Base-by-base conservation (phyloP, 2,797 vertebrate genomes). In the Myripristis jacobus region DNA sequence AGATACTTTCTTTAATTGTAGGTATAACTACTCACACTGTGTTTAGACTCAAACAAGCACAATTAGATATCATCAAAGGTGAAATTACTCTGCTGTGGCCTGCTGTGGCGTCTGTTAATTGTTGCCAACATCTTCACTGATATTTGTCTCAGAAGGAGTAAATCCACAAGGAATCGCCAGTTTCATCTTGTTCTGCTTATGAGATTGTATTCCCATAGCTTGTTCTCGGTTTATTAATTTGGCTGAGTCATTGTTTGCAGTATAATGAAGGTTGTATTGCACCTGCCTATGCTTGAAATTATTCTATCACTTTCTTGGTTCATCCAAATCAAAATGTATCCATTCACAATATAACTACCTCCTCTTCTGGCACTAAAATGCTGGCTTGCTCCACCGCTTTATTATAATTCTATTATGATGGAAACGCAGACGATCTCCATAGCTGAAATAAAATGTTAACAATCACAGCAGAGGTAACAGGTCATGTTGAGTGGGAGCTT, bases 181-280 rank as follows among this genome's bases (percentile, higher is more conserved):
- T 16, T 52, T 24, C 8, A 25, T 24, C 2, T 2, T 57, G 27
- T 57, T 36, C 47, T 52, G 16, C n/a, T 43, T 13, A 41, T 50
- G 25, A 52, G 24, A 29, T 21, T 19, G 18, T 34, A 43, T 56
- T 73, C 18, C 66, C 61, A 8, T 0, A 6, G 8, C 47, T 9
- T 36, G 25, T 46, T 52, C 38, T 63, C 19, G 68, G 51, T 73
- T 83, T 65, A 51, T 77, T 79, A 34, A 60, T 63, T 60, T 3
- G 31, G 58, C 44, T 2, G 4, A 46, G 51, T 48, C 58, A 47
- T 56, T 75, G 67, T 68, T 63, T 47, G 50, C 9, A 59, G 59
- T 61, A 24, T 59, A 69, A 75, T 61, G 47, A 71, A 41, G 13
- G 24, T 34, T 50, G 52, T 41, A 43, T 52, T 74, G 52, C 48